A percentile compares a stretch with the other conserved stretches of the same genome.
phyloP scores from a whole-genome alignment of 1,140 invertebrate genomes.

The Chrysoperla carnea region DNA sequence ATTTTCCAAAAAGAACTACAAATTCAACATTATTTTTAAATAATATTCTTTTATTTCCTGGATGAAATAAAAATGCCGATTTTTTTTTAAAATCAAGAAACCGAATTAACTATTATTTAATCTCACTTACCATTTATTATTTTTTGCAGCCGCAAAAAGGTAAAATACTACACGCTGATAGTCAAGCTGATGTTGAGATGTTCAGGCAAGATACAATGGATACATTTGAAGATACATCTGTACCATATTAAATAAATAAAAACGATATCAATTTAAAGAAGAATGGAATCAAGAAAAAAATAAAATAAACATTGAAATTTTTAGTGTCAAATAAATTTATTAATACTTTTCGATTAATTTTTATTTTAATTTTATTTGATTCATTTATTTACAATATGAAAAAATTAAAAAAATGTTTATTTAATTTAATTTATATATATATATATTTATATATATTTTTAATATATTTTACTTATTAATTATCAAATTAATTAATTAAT shows the following conservation, averaged over 20 bases:
- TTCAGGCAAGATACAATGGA: slow-evolving; percentile 42
- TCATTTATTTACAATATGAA: background rate
- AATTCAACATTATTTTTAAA: no score
- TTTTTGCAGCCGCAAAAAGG: slow-evolving; percentile 33
- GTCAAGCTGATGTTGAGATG: slow-evolving; percentile 41
- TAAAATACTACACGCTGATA: slow-evolving; percentile 37
- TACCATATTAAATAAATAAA: slow-evolving; percentile 12
- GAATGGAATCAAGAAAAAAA: background rate
- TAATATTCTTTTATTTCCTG: no score
- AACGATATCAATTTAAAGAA: background rate
- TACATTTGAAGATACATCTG: slow-evolving; percentile 25
- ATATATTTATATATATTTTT: no score
- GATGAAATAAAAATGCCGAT: no score
- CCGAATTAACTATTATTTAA: no score
- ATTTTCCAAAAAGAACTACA: no score
- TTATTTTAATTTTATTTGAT: background rate
- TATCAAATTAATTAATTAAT: no score
- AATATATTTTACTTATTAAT: no score
- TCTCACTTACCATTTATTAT: slow-evolving; percentile 1
- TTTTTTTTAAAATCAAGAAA: no score
- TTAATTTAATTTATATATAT: no score
- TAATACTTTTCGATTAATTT: background rate
- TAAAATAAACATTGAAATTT: background rate
- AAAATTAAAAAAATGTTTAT: no score
- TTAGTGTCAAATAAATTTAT: no score